Conservation (phyloP, 2,113 vertebrate genomes). For the Naja naja region DNA sequence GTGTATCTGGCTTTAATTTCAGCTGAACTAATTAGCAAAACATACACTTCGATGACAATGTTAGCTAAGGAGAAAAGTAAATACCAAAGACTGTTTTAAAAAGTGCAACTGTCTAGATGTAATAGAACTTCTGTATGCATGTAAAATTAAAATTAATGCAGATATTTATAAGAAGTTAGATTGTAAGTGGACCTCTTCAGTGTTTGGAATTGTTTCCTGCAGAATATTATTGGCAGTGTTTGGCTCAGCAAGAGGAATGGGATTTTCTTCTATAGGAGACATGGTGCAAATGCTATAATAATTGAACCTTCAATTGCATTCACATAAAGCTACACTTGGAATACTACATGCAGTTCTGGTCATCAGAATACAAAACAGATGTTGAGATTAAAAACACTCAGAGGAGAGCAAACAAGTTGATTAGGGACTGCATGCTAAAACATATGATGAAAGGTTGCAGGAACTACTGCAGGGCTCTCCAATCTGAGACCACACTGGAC, state of each 20-base stretch:
- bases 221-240: neutral
- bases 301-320: neutral
- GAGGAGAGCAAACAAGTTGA: no score
- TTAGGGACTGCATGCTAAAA: no score
- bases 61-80: neutral
- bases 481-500: no score
- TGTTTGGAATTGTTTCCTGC: neutral
- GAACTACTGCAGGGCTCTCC: no score
- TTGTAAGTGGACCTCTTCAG: neutral
- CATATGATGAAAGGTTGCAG: no score
- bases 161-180: neutral
- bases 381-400: no score
- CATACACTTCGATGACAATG: neutral
- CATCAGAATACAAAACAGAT: no score
- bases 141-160: neutral
- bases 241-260: neutral
- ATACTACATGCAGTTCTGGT: no score
- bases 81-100: neutral
- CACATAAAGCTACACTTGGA: neutral
- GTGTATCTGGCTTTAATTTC: constrained; percentile 1
- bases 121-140: neutral
- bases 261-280: neutral
- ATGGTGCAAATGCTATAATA: neutral
- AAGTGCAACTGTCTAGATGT: no score
- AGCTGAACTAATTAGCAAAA: neutral